Base-by-base conservation (phyloP, 2,888 invertebrate species). In the Tenthredo livida region DNA sequence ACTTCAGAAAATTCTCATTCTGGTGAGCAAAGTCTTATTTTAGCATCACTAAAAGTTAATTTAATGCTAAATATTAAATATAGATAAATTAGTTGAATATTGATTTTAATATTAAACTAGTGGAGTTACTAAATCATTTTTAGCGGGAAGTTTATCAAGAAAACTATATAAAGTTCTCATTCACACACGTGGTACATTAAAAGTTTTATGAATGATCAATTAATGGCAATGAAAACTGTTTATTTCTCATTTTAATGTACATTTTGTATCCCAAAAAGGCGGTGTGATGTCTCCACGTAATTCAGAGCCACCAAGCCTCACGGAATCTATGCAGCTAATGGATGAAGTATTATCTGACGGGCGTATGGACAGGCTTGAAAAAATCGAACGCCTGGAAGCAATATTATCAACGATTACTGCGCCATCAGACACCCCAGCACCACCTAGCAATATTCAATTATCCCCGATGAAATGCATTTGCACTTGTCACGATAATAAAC, bases 311-410 rank as follows among this genome's bases (percentile, higher is more conserved):
- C 97, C 97, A 25, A 97, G 97, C 90, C 94, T 98, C 85, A 97
- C 97, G 4, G 97, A 98, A 93, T 97, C 97, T 1, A 97, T 98
- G 97, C 97, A 97, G 92, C 95, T 97, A 95, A 96, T 98, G 94
- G 97, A 98, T 91, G 97, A 97, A 91, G 97, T 98, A 88, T 94
- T 98, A 85, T 96, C 97, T 85, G 97, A 98, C 92, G 96, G 95
- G 87, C 96, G 96, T 88, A 97, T 98, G 95, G 97, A 98, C 92
- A 96, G 97, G 89, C 95, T 97, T 58, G 97, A 97, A 88, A 97
- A 97, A 93, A 97, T 98, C 87, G 98, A 98, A 90, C 97, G 97
- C 90, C 94, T 98, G 75, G 98, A 98, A 94, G 97, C 97, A 75
- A 97, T 98, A 89, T 94, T 98, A 86, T 97, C 97, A 80, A 96